Evolutionary conservation across 2,797 vertebrate species (phyloP).

Genomic region (Hafferia zeledoni): DNA sequence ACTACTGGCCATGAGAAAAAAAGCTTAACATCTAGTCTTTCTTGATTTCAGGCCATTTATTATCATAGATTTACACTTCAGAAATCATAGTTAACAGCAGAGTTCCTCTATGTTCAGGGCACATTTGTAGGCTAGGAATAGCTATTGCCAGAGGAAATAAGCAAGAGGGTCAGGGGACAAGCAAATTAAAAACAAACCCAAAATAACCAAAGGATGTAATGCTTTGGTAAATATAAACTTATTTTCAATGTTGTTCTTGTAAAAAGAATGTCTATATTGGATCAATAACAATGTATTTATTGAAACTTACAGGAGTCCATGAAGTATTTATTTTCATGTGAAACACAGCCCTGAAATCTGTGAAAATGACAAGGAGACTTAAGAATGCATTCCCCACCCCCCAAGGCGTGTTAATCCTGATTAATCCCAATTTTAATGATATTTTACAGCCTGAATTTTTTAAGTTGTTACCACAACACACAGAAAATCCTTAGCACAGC

Average conservation of each 20-base stretch:
- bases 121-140: constrained; percentile 10
- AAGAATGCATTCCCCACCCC: constrained; percentile 57
- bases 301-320: neutral
- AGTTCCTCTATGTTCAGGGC: constrained; percentile 3
- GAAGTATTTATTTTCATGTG: neutral
- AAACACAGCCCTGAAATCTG: neutral
- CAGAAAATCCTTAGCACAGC: constrained; percentile 9
- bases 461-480: constrained; percentile 57
- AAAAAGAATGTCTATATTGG: neutral
- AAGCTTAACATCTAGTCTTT: neutral
- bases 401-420: constrained; percentile 56
- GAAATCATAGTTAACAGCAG: constrained; percentile 17
- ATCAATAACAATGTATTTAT: constrained; percentile 15
- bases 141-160: constrained; percentile 54
- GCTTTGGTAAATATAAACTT: constrained; percentile 31
- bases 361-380: neutral
- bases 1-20: neutral
- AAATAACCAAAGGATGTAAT: constrained; percentile 62
- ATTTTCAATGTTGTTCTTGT: neutral
- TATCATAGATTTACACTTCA: constrained; percentile 41
- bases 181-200: constrained; percentile 57
- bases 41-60: constrained; percentile 17
- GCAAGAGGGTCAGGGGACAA: constrained; percentile 39
- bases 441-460: constrained; percentile 40
- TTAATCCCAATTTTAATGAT: constrained; percentile 62